Conservation (phyloP, 2,797 vertebrate species). For the Myotis myotis region DNA sequence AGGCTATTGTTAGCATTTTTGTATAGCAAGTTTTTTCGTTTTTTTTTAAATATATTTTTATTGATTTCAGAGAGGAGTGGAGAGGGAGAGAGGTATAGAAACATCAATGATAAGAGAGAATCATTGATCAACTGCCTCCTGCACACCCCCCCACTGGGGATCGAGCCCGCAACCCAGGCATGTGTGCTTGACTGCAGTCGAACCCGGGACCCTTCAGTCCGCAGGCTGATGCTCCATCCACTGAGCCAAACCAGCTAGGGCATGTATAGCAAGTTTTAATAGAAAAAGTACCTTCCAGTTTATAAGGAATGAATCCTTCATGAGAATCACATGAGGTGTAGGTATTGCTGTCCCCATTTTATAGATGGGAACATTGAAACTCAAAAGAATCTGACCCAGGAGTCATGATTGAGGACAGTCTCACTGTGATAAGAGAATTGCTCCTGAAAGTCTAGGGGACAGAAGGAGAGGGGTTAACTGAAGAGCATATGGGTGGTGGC, state of each 20-base stretch:
- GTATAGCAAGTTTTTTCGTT: background rate
- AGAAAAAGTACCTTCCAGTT: slow-evolving; percentile 21
- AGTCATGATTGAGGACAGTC: background rate
- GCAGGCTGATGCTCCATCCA: no score
- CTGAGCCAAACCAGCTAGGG: no score
- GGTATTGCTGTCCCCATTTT: background rate
- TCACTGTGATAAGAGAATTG: background rate
- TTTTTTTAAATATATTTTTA: no score
- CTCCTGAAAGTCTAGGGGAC: background rate
- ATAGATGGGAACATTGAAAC: background rate
- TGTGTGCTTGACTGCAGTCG: no score
- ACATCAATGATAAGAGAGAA: no score
- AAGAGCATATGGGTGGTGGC: background rate
- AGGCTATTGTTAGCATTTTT: background rate
- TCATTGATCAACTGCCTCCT: no score
- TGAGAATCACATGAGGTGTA: background rate
- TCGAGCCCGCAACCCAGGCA: no score
- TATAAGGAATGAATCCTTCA: background rate
- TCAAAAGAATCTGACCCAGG: background rate
- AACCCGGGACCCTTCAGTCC: no score
- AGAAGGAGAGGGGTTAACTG: background rate
- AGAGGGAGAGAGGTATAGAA: no score
- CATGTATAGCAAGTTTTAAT: background rate
- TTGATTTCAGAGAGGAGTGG: no score
- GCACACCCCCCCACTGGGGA: no score